Base-by-base conservation (phyloP, 2,113 vertebrate genomes). In the Pelecanoides urinatrix region DNA sequence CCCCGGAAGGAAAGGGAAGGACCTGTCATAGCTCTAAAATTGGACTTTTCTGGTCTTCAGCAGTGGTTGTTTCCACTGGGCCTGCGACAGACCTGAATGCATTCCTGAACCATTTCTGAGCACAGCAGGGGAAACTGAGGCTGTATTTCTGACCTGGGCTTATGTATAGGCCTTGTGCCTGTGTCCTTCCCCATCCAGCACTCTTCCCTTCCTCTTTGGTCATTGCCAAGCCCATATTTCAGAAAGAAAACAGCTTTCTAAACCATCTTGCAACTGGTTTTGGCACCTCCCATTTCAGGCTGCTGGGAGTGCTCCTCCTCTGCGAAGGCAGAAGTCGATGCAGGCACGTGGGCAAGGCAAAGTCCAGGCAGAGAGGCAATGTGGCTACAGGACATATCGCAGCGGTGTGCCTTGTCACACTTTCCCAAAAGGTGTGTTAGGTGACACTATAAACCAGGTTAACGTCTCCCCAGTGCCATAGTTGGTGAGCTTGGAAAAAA, bases 1-100 rank as follows among this genome's bases (percentile, higher is more conserved):
- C 18, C 86, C 86, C 82, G 81, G 53, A 86, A 78, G 79, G 56
- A 92, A 88, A 91, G 88, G 78, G 78, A 96, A 94, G 71, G 94
- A 93, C 56, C 38, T 95, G 72, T 93, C 78, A 92, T 75, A 93
- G 90, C 65, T 92, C 74, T 95, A 90, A 96, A 93, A 74, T 50
- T 56, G 36, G 68, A 84, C 72, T 88, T 86, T 74, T 90, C 66
- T 86, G 30, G 15, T 93, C 49, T 95, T 92, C 44, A 67, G n/a
- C 13, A 14, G 45, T 49, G 74, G 62, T 58, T 79, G 30, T 95
- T 96, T 97, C 77, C 34, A 91, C 36, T 42, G 30, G 34, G n/a
- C 27, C 32, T 82, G 26, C 1, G 10, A 78, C 61, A 89, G 50
- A 65, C 12, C 15, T 32, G 30, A 75, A 59, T 30, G 27, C 20